Conservation (phyloP, 1,140 invertebrate species). For the Achatina immaculata region DNA sequence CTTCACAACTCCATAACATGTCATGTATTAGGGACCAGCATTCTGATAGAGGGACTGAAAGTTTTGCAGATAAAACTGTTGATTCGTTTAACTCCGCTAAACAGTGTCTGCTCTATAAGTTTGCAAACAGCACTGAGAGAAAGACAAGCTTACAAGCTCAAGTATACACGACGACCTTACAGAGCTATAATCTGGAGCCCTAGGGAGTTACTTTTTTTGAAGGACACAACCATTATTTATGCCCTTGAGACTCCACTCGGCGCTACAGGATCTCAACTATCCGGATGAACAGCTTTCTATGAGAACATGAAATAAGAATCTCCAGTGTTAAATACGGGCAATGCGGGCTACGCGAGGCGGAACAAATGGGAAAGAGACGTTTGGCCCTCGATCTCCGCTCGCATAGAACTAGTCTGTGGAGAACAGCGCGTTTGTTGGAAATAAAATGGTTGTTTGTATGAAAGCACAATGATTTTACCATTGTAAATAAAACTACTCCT, state of each 20-base stretch:
- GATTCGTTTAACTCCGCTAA: neutral
- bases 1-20: too few relatives aligned
- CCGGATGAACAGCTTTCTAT: neutral
- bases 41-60: too few relatives aligned
- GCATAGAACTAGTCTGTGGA: too few relatives aligned
- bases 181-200: neutral
- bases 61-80: neutral
- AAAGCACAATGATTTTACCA: neutral
- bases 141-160: neutral
- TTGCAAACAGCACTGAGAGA: neutral
- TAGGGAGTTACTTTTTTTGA: neutral
- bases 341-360: neutral
- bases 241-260: neutral
- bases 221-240: neutral
- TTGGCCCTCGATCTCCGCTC: too few relatives aligned
- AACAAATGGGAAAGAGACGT: neutral
- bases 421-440: too few relatives aligned
- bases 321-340: neutral
- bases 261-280: neutral
- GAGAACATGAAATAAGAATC: neutral
- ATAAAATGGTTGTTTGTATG: neutral
- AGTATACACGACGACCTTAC: neutral
- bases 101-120: neutral
- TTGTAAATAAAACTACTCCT: neutral
- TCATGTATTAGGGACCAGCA: too few relatives aligned